Conservation (phyloP, 2,888 invertebrate genomes). For the Myopa tessellatipennis region DNA sequence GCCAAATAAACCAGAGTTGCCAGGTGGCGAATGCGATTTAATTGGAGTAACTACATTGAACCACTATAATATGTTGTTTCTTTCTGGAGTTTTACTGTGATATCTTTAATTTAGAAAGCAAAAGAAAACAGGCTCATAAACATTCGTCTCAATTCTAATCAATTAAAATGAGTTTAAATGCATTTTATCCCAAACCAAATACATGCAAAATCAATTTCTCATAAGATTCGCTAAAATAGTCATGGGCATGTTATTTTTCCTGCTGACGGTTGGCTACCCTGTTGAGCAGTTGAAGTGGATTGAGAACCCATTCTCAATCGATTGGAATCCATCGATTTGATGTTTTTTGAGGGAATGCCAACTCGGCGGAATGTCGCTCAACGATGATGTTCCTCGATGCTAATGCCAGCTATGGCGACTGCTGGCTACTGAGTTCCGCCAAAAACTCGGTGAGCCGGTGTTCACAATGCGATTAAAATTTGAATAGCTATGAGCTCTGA, state of each 20-base stretch:
- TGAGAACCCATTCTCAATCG: background rate
- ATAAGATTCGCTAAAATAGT: too few relatives aligned
- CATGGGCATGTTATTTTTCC: too few relatives aligned
- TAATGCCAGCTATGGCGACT: constrained; percentile 41
- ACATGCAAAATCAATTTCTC: too few relatives aligned
- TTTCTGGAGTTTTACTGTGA: too few relatives aligned
- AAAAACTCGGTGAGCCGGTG: constrained; percentile 32
- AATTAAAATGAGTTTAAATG: too few relatives aligned
- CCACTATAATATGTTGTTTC: too few relatives aligned
- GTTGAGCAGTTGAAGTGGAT: background rate
- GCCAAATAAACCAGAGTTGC: constrained; percentile 40
- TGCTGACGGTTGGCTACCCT: too few relatives aligned
- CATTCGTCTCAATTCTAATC: too few relatives aligned
- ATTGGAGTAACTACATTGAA: too few relatives aligned
- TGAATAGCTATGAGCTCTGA: constrained; percentile 43
- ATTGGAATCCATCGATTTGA: constrained; percentile 20
- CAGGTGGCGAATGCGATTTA: background rate
- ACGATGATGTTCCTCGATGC: constrained; percentile 48
- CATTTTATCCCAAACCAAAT: too few relatives aligned
- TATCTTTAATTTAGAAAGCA: too few relatives aligned
- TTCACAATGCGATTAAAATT: constrained; percentile 43
- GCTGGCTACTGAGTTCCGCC: constrained; percentile 40
- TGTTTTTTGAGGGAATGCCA: constrained; percentile 48
- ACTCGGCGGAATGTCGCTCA: constrained; percentile 33
- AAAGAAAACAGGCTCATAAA: too few relatives aligned